A percentile compares a stretch with the other conserved stretches of the same genome.
These are phyloP conservation scores for Timema cristinae DNA, from an alignment of 2,888 invertebrate genomes.

Conservation along the genomic window DNA sequence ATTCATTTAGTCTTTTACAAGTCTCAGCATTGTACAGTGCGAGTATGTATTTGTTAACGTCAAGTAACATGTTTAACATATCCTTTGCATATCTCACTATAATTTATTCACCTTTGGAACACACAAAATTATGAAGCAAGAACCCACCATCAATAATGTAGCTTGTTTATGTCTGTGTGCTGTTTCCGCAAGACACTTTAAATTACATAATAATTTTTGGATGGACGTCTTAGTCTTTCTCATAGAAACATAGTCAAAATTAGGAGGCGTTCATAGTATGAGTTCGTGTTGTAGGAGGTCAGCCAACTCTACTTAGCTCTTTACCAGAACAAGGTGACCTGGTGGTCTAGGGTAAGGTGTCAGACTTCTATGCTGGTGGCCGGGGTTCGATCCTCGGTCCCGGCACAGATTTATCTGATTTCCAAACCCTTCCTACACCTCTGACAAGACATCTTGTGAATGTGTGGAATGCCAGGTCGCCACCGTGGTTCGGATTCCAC, in stretches of 20 bases:
- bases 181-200: background rate
- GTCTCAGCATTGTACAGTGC: background rate
- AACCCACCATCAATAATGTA: slow-evolving; percentile 3
- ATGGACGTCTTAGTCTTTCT: background rate
- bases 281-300: background rate
- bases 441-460: no score
- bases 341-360: no score
- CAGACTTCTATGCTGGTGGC: no score
- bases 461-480: no score
- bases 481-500: no score
- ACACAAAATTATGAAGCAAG: background rate
- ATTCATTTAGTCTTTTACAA: background rate
- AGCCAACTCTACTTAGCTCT: background rate
- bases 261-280: background rate
- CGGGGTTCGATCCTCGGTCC: no score
- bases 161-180: background rate
- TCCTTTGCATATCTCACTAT: background rate
- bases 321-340: background rate
- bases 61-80: background rate
- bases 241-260: background rate
- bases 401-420: no score
- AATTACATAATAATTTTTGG: background rate
- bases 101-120: background rate
- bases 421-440: no score
- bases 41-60: background rate